Base-by-base conservation (phyloP, 2,113 vertebrate genomes). In the Tringa solitaria region DNA sequence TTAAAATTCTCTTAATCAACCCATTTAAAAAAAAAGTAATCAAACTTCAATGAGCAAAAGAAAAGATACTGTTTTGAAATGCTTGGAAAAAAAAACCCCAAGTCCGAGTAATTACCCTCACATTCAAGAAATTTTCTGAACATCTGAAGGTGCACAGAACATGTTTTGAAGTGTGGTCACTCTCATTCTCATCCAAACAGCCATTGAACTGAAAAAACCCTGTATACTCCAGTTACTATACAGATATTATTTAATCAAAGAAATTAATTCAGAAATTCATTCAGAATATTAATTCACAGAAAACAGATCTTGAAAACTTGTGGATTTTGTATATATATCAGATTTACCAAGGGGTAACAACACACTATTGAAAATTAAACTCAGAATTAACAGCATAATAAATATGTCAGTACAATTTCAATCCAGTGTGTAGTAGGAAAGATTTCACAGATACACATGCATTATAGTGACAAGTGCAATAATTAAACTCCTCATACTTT, bases 301-400 rank as follows among this genome's bases (percentile, higher is more conserved):
- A 67, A 43, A 43, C 15, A 69, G 60, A 74, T 32, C 19, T 14
- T 70, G 20, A 77, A 70, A 89, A 22, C 11, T 37, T 86, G 13
- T 27, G 8, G 5, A 6, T 5, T 85, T 72, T 67, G 4, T n/a
- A 3, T 9, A 28, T 9, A 0, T 28, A 11, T 28, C 24, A 57
- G 4, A 53, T 77, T 53, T 69, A 86, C 20, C 2, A 30, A 65
- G 19, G 13, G 41, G 41, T 65, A 69, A 78, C 13, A 54, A 39
- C 28, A 50, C 23, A 41, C 8, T 67, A 46, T 0, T 33, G 32
- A 93, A 94, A 84, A 70, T 24, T 41, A 48, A 57, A 84, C 28
- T 90, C 72, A 77, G 33, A 76, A 79, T 86, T 80, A 77, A 48
- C n/a, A 92, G 10, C 12, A 56, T 19, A 37, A 68, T 41, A 75